phyloP scores from a whole-genome alignment of 1,140 invertebrate genomes.

The Orius insidiosus region DNA sequence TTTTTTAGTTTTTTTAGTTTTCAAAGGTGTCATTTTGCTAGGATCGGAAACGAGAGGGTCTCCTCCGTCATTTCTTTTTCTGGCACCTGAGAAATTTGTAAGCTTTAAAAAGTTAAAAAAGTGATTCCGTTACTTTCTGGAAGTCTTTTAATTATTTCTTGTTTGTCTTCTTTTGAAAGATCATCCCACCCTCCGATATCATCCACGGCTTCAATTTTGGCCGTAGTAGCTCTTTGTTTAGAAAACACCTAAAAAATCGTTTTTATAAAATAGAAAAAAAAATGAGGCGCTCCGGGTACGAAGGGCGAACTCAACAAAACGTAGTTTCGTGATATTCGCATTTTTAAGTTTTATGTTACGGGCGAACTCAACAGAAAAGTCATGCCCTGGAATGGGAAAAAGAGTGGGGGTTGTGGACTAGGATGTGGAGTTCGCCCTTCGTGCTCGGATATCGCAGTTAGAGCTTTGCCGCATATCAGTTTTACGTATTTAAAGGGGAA shows the following conservation, averaged over 20 bases:
- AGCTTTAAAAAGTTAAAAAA: constrained; percentile 2
- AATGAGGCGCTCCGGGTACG: no score
- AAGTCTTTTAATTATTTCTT: constrained; percentile 36
- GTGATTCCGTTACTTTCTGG: constrained; percentile 15
- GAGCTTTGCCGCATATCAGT: no score
- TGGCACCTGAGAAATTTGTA: constrained; percentile 7
- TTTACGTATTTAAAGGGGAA: no score
- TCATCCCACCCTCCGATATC: constrained; percentile 62
- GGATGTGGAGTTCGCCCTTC: no score
- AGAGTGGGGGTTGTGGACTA: no score
- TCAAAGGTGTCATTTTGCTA: background rate
- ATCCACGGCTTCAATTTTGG: constrained; percentile 58
- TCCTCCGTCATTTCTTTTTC: background rate
- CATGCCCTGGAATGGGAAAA: no score
- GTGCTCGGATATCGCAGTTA: no score
- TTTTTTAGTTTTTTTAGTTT: constrained; percentile 17
- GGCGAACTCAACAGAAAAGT: no score
- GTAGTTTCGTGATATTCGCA: no score
- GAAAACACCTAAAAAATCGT: constrained; percentile 39
- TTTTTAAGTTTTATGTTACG: no score
- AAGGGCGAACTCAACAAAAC: no score
- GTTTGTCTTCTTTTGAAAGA: constrained; percentile 46
- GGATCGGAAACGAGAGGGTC: background rate
- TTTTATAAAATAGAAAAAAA: no score
- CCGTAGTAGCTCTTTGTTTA: constrained; percentile 60